Percentiles rank a stretch among this genome's conserved stretches.
phyloP scores from a whole-genome alignment of 2,113 vertebrate species.

The Porphyrio hochstetteri region DNA sequence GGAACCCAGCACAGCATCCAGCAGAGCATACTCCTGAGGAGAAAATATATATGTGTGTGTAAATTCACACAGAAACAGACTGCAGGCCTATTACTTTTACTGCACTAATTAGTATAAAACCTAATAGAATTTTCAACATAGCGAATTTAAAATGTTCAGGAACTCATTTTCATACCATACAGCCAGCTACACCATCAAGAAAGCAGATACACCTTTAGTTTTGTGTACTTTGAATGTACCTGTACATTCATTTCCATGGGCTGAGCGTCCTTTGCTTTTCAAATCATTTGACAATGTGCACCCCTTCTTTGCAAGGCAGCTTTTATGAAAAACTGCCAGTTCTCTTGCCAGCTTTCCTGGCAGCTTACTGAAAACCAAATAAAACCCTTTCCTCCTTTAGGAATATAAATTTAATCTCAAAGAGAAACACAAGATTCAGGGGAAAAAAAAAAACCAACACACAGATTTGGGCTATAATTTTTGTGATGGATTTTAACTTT shows the following conservation, averaged over 20 bases:
- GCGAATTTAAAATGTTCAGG: not conserved
- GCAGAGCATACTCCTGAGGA: conserved; percentile 83
- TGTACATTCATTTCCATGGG: not conserved
- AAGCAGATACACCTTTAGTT: not conserved
- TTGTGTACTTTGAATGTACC: not conserved
- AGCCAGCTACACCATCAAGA: not conserved
- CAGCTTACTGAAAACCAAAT: not conserved
- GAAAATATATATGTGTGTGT: not conserved
- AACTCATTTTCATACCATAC: not conserved
- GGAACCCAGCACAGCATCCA: conserved; percentile 82
- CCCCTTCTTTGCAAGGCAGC: not conserved
- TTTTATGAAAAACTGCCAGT: not conserved
- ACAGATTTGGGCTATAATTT: not conserved
- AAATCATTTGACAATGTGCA: not conserved
- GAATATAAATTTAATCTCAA: not conserved
- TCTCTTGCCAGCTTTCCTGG: not conserved
- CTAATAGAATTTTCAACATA: not conserved
- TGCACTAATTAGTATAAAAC: not conserved
- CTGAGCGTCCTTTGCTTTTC: not conserved
- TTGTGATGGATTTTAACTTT: not conserved
- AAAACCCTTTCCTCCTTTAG: not conserved
- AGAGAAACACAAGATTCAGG: not conserved
- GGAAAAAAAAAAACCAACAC: not conserved
- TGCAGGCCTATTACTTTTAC: not conserved
- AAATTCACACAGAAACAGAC: not conserved